phyloP scores from a whole-genome alignment of 2,888 invertebrate species.

The Allophyes oxyacanthae region DNA sequence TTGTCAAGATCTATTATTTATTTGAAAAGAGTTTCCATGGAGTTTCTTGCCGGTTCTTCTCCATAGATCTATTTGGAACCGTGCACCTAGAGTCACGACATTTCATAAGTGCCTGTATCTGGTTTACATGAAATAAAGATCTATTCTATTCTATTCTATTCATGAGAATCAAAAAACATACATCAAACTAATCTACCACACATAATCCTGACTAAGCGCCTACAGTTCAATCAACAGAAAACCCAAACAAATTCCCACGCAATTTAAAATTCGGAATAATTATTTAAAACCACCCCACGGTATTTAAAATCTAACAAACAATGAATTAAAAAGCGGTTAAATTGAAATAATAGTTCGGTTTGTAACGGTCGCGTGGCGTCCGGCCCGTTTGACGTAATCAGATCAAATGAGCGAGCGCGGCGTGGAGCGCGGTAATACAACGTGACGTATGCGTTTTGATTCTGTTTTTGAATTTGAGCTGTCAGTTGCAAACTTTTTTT shows the following conservation, averaged over 20 bases:
- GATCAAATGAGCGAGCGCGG: slow-evolving; percentile 47
- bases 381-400: slow-evolving; percentile 45
- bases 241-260: slow-evolving; percentile 49
- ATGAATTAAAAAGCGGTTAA: slow-evolving; percentile 67
- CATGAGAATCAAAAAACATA: slow-evolving; percentile 5
- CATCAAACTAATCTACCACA: slow-evolving; percentile 24
- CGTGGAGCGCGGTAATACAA: slow-evolving; percentile 36
- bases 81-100: too few species aligned
- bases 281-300: slow-evolving; percentile 52
- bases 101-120: too few species aligned
- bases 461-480: slow-evolving; percentile 49
- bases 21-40: too few species aligned
- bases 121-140: too few species aligned
- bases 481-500: slow-evolving; percentile 48
- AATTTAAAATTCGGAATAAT: slow-evolving; percentile 45
- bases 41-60: too few species aligned
- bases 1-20: too few species aligned
- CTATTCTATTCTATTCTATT: too few species aligned
- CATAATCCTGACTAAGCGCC: slow-evolving; percentile 30
- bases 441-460: slow-evolving; percentile 48
- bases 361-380: slow-evolving; percentile 49
- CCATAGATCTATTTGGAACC: too few species aligned
- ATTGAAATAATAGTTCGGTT: slow-evolving; percentile 55
- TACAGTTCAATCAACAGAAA: slow-evolving; percentile 7
- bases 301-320: slow-evolving; percentile 72